phyloP scores from a whole-genome alignment of 2,888 invertebrate genomes.

The Ochropacha duplaris region DNA sequence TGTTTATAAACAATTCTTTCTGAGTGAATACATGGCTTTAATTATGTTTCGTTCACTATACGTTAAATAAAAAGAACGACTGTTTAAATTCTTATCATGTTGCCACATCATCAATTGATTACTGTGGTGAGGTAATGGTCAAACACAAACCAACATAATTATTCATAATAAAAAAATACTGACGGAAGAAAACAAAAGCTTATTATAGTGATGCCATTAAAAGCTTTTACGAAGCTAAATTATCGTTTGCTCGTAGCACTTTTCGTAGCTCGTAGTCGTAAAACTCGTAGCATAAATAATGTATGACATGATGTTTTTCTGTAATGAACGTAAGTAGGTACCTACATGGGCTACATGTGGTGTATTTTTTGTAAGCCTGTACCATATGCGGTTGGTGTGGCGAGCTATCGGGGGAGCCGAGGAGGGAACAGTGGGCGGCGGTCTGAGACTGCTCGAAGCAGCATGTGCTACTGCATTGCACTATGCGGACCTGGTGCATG shows the following conservation, averaged over 20 bases:
- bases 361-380: slow-evolving; percentile 76
- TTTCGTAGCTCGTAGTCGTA: neutral
- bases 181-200: neutral
- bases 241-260: neutral
- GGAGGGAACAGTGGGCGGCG: slow-evolving; percentile 90
- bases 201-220: neutral
- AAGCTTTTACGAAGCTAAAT: neutral
- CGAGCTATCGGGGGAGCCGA: slow-evolving; percentile 95
- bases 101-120: too few relatives aligned
- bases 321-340: too few relatives aligned
- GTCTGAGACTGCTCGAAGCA: slow-evolving; percentile 86
- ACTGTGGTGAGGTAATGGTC: too few relatives aligned
- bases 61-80: too few relatives aligned
- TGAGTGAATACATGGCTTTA: too few relatives aligned
- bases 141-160: too few relatives aligned
- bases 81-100: too few relatives aligned
- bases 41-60: too few relatives aligned
- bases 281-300: neutral
- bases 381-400: slow-evolving; percentile 94
- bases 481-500: slow-evolving; percentile 93
- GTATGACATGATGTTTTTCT: neutral
- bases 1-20: too few relatives aligned
- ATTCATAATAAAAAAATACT: too few relatives aligned
- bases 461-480: slow-evolving; percentile 94
- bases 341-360: too few relatives aligned